Base-by-base conservation (phyloP, 1,140 invertebrate genomes). In the Drosophila prosaltans region DNA sequence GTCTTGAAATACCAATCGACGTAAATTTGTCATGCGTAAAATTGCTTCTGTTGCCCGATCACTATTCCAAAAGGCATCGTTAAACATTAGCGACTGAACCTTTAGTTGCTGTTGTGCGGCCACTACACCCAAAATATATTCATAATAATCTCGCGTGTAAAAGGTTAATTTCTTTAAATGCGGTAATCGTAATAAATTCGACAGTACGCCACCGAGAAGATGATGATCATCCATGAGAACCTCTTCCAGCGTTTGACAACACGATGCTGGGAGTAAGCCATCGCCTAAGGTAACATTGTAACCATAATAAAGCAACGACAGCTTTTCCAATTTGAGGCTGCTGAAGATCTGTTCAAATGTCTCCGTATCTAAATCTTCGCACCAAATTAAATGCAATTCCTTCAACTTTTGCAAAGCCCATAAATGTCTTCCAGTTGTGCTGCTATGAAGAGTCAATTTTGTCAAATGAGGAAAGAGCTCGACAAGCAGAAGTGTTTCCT, bases 61-160 rank as follows among this genome's bases (percentile, higher is more conserved):
- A 26, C 71, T 90, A 28, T 39, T 70, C 85, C 85, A 90, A 39
- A 80, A 74, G 6, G 71, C 45, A 57, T 85, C 81, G 40, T 81
- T 74, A 10, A 90, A 90, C 5, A 81, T 61, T 43, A 89, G 6
- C 9, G 78, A 63, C 3, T 68, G 41, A 7, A 89, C 74, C 1
- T 39, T 65, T 0, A 73, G 61, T 1, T 77, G 74, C 0, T 69
- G 41, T 0, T 39, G 21, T 11, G 48, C 59, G 48, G 72, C 61
- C 24, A 86, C 45, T 2, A 51, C 39, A 3, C 1, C 8, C 7
- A 80, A n/a, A 41, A 85, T 10, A 4, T 16, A 28, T 10, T 72
- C 80, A 9, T 64, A 39, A 48, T 77, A 81, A 40, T 81, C 67
- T 0, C 77, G 73, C 0, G 77, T 80, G 43, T 81, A 80, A 11